Percentiles rank a stretch among this genome's conserved stretches.
phyloP scores from a whole-genome alignment of 2,888 invertebrate genomes.

The Drosophila testacea region DNA sequence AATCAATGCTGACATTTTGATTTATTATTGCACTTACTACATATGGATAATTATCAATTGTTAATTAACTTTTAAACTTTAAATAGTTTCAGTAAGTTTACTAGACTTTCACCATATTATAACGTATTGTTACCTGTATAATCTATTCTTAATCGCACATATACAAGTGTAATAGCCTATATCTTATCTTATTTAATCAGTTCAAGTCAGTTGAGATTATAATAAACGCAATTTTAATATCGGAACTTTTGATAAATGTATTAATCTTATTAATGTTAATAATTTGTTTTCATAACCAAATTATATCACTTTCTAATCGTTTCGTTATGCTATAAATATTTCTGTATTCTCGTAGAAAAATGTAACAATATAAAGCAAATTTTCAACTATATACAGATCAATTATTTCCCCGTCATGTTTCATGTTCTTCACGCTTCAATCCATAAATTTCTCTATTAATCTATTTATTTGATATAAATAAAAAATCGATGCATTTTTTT shows the following conservation, averaged over 20 bases:
- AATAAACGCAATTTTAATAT: too few relatives aligned
- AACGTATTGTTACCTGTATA: too few relatives aligned
- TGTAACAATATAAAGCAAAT: neutral
- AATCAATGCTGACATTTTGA: slow-evolving; percentile 1
- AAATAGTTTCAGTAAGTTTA: too few relatives aligned
- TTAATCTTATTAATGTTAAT: too few relatives aligned
- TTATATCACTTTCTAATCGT: neutral
- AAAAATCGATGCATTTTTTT: slow-evolving; percentile 1
- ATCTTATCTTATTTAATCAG: neutral
- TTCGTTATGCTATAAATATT: neutral
- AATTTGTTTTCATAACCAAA: too few relatives aligned
- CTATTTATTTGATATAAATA: neutral
- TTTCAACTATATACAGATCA: neutral
- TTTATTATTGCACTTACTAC: neutral
- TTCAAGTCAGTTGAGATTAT: too few relatives aligned
- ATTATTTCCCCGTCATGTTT: slow-evolving; percentile 3
- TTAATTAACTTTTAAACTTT: too few relatives aligned
- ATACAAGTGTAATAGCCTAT: neutral
- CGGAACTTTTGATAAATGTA: too few relatives aligned
- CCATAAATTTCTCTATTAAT: slow-evolving; percentile 4
- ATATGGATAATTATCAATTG: too few relatives aligned
- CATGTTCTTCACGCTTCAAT: slow-evolving; percentile 13
- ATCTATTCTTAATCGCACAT: neutral
- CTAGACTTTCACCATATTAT: too few relatives aligned
- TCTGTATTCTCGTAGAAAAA: neutral